A percentile compares a stretch with the other conserved stretches of the same genome.
phyloP scores from a whole-genome alignment of 2,888 invertebrate species.

The Yponomeuta sedellus region DNA sequence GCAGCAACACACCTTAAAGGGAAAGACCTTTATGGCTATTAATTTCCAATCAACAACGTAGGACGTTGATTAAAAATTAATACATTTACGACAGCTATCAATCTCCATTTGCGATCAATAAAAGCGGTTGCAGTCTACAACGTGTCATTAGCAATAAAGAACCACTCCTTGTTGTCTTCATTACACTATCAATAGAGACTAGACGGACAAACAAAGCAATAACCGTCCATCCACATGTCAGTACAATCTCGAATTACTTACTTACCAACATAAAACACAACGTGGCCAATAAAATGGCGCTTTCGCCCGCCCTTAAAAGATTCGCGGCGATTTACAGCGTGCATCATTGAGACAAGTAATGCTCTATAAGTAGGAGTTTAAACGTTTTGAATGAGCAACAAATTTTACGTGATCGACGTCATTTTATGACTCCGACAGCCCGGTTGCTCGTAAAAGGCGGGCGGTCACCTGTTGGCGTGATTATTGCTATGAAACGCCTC shows the following conservation, averaged over 20 bases:
- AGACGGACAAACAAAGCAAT: conserved; percentile 7
- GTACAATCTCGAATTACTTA: background rate
- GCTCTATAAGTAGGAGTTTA: conserved; percentile 14
- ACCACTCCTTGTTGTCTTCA: background rate
- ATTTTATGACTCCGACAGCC: conserved; percentile 34
- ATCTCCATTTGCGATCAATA: background rate
- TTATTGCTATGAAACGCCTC: conserved; percentile 24
- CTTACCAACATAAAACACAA: background rate
- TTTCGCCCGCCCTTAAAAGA: conserved; percentile 5
- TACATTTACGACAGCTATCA: background rate
- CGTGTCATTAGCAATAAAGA: background rate
- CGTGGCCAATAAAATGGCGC: conserved; percentile 9
- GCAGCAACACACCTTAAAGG: too few relatives aligned
- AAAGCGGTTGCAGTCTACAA: background rate
- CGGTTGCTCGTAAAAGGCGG: conserved; percentile 61
- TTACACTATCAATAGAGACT: background rate
- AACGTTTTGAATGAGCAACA: conserved; percentile 20
- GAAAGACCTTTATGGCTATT: too few relatives aligned
- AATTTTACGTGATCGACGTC: conserved; percentile 60
- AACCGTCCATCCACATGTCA: conserved; percentile 2
- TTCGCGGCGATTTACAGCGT: conserved; percentile 20
- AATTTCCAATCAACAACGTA: background rate
- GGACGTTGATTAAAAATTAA: background rate
- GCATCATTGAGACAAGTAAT: conserved; percentile 54
- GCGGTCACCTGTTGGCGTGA: conserved; percentile 65